A percentile compares a stretch with the other conserved stretches of the same genome.
phyloP scores from a whole-genome alignment of 2,113 vertebrate species.

The Galeopterus variegatus region DNA sequence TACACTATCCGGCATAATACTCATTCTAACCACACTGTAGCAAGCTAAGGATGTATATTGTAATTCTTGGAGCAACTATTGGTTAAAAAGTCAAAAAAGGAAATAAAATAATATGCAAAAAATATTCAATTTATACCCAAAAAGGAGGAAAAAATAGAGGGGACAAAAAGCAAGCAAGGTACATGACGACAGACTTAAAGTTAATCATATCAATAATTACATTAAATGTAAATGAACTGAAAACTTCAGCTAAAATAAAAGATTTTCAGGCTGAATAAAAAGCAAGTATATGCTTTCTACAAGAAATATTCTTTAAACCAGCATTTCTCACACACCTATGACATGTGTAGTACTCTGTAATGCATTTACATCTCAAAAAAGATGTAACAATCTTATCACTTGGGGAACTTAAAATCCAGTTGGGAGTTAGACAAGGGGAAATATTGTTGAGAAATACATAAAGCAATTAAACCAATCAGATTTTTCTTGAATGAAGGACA shows the following conservation, averaged over 20 bases:
- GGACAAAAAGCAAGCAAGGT: background rate
- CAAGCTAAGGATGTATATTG: background rate
- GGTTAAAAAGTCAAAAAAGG: background rate
- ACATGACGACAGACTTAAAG: background rate
- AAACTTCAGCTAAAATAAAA: background rate
- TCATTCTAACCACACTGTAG: background rate
- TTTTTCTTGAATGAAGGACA: background rate
- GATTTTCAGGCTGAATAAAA: background rate
- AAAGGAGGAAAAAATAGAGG: background rate
- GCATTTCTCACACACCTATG: background rate
- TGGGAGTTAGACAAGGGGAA: background rate
- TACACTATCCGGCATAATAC: background rate
- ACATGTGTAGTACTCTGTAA: background rate
- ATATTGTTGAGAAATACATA: background rate
- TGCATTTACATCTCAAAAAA: background rate
- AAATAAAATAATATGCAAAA: background rate
- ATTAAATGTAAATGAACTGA: conserved; percentile 14
- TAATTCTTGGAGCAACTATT: background rate
- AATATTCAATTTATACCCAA: background rate
- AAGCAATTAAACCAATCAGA: background rate
- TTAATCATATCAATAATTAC: background rate
- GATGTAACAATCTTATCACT: background rate
- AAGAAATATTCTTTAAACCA: conserved; percentile 16
- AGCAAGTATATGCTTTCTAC: background rate
- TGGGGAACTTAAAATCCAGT: background rate